Percentiles rank a stretch among this genome's conserved stretches.
Conservation (phyloP, 2,888 invertebrate species). For the Latrodectus elegans region DNA sequence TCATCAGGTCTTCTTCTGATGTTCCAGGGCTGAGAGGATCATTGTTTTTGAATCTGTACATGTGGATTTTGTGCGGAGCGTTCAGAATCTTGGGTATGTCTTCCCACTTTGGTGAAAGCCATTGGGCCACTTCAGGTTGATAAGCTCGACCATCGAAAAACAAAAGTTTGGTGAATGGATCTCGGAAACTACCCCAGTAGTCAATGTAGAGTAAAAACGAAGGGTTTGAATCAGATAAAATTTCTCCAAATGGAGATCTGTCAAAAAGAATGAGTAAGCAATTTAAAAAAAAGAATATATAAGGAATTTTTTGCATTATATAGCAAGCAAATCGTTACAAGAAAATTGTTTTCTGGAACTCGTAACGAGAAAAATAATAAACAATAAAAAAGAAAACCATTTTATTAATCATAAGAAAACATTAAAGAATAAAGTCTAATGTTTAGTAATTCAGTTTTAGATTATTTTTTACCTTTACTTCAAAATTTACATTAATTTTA, state of each 20-base stretch:
- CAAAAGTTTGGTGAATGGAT: slow-evolving; percentile 80
- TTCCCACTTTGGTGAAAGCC: slow-evolving; percentile 96
- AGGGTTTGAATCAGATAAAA: slow-evolving; percentile 94
- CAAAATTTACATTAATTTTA: too few species aligned
- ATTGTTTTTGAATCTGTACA: slow-evolving; percentile 93
- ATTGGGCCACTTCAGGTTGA: slow-evolving; percentile 94
- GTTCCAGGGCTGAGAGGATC: slow-evolving; percentile 85
- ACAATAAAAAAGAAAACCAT: too few species aligned
- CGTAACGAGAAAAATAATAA: too few species aligned
- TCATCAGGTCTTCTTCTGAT: slow-evolving; percentile 60
- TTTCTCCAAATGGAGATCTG: slow-evolving; percentile 92
- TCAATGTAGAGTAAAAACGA: slow-evolving; percentile 94
- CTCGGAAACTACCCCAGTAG: slow-evolving; percentile 93
- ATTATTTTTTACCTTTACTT: too few species aligned
- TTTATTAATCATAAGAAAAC: too few species aligned
- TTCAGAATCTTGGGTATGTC: slow-evolving; percentile 87
- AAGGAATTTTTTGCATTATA: too few species aligned
- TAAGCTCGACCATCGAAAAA: slow-evolving; percentile 89
- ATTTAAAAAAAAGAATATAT: too few species aligned
- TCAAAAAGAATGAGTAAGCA: slow-evolving; percentile 74
- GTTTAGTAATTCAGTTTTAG: too few species aligned
- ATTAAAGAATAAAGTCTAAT: too few species aligned
- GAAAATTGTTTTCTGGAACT: too few species aligned
- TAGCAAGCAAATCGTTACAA: too few species aligned
- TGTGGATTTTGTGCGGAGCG: slow-evolving; percentile 87